These are phyloP conservation scores for Tachuris rubrigastra DNA, from an alignment of 2,113 vertebrate genomes.

Conservation along the genomic window DNA sequence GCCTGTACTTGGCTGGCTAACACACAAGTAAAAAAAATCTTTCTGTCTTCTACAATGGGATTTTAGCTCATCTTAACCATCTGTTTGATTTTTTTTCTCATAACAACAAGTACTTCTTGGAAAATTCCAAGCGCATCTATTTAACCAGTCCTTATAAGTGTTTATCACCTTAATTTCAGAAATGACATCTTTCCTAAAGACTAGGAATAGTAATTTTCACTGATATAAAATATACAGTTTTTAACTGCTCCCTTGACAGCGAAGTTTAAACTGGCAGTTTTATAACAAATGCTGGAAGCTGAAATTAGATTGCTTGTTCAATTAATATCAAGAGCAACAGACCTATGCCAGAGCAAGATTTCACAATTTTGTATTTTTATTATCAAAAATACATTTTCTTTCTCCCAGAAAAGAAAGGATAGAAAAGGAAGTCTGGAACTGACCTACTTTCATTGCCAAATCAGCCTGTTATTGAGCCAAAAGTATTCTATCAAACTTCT, in stretches of 20 bases:
- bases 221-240: neutral
- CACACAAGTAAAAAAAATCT: neutral
- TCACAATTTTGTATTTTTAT: neutral
- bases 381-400: constrained; percentile 15
- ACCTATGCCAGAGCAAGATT: neutral
- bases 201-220: neutral
- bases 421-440: constrained; percentile 27
- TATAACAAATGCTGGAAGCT: neutral
- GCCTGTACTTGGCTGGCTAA: constrained; percentile 21
- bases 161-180: neutral
- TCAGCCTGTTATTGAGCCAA: neutral
- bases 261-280: neutral
- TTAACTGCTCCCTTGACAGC: neutral
- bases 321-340: neutral
- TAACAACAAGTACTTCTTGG: neutral
- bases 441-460: constrained; percentile 45
- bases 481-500: constrained; percentile 45
- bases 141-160: neutral
- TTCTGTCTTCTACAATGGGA: neutral
- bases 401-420: neutral
- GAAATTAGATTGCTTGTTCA: constrained; percentile 6
- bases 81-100: neutral
- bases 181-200: neutral
- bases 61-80: constrained; percentile 35
- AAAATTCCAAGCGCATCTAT: neutral